Base-by-base conservation (phyloP, 2,888 invertebrate species). In the Aleiodes alternator region DNA sequence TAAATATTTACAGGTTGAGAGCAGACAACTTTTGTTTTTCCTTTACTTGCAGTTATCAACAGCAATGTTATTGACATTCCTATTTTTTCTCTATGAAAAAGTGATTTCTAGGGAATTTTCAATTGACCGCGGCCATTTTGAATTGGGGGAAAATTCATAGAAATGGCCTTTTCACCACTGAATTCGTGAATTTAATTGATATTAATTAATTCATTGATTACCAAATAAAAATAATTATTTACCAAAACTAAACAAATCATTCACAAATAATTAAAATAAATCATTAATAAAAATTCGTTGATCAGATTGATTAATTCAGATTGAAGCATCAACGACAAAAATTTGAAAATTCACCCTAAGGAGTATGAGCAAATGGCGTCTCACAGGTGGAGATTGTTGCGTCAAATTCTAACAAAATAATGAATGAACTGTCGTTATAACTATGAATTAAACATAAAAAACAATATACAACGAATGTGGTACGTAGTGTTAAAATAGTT, bases 301-400 rank as follows among this genome's bases (percentile, higher is more conserved):
- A 38, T 38, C 0, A 38, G 8, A 3, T 38, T 38, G 5, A 38
- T 5, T 38, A 38, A 8, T 38, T 38, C 1, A 38, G 38, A 43
- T 43, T 43, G 9, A 43, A 11, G 9, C 43, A 43, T 38, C 48
- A 16, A 7, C 23, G 4, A 14, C 64, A 16, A 16, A 48, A 16
- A 23, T 64, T 64, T 48, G n/a, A 8, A 11, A n/a, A 34, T 38
- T 34, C 57, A 48, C 81, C 83, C 51, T 59, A 59, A 59, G 72
- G 72, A 68, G 89, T 89, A 86, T 86, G 87, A 89, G 90, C 88
- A 90, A 90, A 90, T 90, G 90, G 90, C 90, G 90, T 90, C 90
- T 85, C 85, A 83, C 85, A 87, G 90, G 88, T 88, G 89, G 88
- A 89, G 87, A 87, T 87, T 87, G 87, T 87, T 87, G 87, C 88